These are phyloP conservation scores for Drosophila virilis DNA, from an alignment of 1,140 invertebrate species.

Conservation along the genomic window DNA sequence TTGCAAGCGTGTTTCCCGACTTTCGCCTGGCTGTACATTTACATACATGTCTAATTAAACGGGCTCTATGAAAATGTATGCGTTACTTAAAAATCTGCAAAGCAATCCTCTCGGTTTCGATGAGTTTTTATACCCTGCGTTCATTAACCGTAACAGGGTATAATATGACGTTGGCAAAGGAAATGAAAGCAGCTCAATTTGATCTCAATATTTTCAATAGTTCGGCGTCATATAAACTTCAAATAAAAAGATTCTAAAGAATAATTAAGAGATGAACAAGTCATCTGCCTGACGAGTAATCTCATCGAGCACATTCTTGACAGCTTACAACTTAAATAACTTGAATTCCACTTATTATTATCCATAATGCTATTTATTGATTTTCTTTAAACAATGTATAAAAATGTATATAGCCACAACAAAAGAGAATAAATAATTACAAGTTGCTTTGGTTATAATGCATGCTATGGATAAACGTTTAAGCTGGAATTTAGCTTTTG, in stretches of 20 bases:
- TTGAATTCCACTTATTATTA: too few species aligned
- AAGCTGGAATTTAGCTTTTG: background rate
- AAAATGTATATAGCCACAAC: background rate
- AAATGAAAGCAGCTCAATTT: too few species aligned
- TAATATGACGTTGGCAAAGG: too few species aligned
- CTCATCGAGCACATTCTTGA: background rate
- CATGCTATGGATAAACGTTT: background rate
- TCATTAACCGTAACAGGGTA: too few species aligned
- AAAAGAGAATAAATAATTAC: background rate
- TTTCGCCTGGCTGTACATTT: background rate
- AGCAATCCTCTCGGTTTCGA: background rate
- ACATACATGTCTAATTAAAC: background rate
- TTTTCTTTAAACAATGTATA: background rate
- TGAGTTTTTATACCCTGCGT: background rate
- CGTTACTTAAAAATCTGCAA: background rate
- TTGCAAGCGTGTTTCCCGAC: slow-evolving; percentile 1
- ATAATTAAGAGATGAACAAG: too few species aligned
- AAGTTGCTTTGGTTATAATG: background rate
- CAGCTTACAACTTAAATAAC: too few species aligned
- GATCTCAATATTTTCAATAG: too few species aligned
- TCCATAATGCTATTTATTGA: background rate
- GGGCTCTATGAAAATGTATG: background rate
- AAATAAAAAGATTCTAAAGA: too few species aligned
- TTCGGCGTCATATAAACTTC: too few species aligned
- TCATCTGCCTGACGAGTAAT: background rate